Evolutionary conservation across 64 coral and sea anemone species (phyloP).

Genomic region (Montipora sp.): DNA sequence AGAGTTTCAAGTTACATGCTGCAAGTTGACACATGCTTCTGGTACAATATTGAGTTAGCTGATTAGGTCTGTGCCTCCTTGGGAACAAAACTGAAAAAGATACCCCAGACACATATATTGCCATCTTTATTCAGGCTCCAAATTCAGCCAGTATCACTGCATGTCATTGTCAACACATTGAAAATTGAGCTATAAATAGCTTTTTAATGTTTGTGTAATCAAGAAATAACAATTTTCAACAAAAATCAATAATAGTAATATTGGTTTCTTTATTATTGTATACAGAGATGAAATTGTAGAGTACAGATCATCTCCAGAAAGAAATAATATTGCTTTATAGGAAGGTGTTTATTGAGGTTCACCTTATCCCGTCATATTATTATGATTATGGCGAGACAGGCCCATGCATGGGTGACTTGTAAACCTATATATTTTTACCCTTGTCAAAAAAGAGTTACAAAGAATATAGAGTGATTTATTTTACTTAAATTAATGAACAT

Average conservation of each 20-base stretch:
- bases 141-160: background rate
- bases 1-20: no score
- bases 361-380: no score
- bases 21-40: background rate
- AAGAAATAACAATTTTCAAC: background rate
- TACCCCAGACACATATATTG: no score
- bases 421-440: background rate
- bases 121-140: no score
- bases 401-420: background rate
- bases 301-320: slow-evolving; percentile 1
- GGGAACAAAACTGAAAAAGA: no score
- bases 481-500: background rate
- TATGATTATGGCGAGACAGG: background rate
- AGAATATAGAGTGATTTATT: background rate
- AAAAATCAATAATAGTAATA: no score
- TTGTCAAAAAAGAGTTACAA: background rate
- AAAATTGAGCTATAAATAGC: no score
- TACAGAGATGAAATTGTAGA: background rate
- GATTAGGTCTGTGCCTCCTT: no score
- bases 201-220: no score
- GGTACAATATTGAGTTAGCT: no score
- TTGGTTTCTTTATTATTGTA: background rate
- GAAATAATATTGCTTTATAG: background rate
- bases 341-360: slow-evolving; percentile 22
- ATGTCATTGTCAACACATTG: background rate